Base-by-base conservation (phyloP, 1,140 invertebrate genomes). In the Penaeus japonicus region DNA sequence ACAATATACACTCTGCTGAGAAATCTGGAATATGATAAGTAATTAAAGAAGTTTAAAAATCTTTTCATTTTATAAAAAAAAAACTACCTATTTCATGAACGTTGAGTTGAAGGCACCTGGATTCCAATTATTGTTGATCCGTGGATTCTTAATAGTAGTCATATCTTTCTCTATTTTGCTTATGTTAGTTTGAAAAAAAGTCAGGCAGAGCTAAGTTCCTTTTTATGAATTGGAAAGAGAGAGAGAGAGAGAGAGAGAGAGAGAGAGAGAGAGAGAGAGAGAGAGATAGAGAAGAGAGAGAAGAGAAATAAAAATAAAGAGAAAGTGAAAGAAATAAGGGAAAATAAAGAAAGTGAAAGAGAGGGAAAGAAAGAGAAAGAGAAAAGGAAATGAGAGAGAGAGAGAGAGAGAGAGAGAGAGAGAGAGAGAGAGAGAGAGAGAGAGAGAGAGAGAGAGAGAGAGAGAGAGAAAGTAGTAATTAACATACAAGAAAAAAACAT, bases 251-350 rank as follows among this genome's bases (percentile, higher is more conserved):
- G 35, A 47, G 78, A 80, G 27, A 47, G 35, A 39, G 35, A 47
- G 78, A 80, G 35, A 47, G 78, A 80, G 78, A 80, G 27, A 47
- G 78, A 80, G 35, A 80, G 27, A 80, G 78, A 39, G 78, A 39
- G 27, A 80, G 78, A 80, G 78, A 80, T 10, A 80, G 78, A 80
- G 27, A 80, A 35, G 47, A 18, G 47, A 18, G 20, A 35, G 47
- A 35, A 80, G 20, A 53, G 27, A 80, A 22, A 32, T 24, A 78
- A 30, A 70, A 30, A 70, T n/a, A n/a, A 35, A 10, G n/a, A 3
- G n/a, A 24, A 35, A 75, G 24, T 3, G 70, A 75, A n/a, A 75
- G n/a, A 24, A 27, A 32, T 2, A 27, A 65, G 12, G 62, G 4
- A 27, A 30, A 27, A 73, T 1, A 73, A 7, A 20, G 24, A 4